These are phyloP conservation scores for Chanos chanos DNA, from an alignment of 2,797 vertebrate species.

Conservation along the genomic window DNA sequence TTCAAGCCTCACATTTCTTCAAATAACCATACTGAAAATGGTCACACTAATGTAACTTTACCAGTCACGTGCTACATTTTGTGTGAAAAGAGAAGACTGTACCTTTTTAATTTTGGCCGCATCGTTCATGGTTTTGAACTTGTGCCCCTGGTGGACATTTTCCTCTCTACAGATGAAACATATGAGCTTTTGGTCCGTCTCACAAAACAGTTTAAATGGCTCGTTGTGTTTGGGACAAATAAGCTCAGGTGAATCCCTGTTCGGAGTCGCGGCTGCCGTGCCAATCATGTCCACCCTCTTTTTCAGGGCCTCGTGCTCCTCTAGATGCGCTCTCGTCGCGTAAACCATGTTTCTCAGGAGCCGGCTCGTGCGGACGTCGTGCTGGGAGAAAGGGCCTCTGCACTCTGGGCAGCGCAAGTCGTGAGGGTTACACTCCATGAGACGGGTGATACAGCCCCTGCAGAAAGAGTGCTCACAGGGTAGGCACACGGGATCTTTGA, in stretches of 20 bases:
- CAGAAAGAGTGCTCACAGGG: conserved; percentile 39
- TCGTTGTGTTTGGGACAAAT: conserved; percentile 13
- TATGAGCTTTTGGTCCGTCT: conserved; percentile 36
- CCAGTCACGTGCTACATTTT: too few species aligned
- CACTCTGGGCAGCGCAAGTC: conserved; percentile 36
- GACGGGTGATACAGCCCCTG: conserved; percentile 17
- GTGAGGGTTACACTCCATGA: neutral
- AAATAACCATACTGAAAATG: neutral
- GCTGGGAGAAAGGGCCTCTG: conserved; percentile 6
- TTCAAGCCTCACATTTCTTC: neutral
- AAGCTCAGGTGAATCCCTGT: neutral
- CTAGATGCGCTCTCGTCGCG: neutral
- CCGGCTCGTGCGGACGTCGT: conserved; percentile 27
- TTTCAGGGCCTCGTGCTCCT: neutral
- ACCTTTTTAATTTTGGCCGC: conserved; percentile 42
- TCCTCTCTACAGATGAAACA: conserved; percentile 55
- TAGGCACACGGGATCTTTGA: conserved; percentile 38
- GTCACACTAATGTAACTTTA: too few species aligned
- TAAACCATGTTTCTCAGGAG: conserved; percentile 31
- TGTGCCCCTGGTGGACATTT: conserved; percentile 49
- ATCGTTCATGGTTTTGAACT: conserved; percentile 52
- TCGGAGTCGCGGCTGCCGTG: too few species aligned
- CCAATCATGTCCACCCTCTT: neutral
- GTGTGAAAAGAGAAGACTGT: too few species aligned
- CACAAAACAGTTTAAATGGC: conserved; percentile 32